Base-by-base conservation (phyloP, 2,888 invertebrate genomes). In the Ochropacha duplaris region DNA sequence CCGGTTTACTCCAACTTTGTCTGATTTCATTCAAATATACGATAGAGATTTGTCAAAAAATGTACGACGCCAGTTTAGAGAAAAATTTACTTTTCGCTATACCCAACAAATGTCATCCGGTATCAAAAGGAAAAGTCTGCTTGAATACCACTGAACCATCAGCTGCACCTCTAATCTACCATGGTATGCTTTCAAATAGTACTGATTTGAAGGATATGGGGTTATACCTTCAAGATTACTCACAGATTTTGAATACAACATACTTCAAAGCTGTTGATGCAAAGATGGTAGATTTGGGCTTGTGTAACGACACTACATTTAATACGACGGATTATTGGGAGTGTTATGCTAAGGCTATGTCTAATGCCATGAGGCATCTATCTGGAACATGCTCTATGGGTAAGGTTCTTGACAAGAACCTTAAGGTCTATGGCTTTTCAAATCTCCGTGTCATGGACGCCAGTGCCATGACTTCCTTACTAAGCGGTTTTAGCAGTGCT, bases 301-400 rank as follows among this genome's bases (percentile, higher is more conserved):
- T 76, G 0, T 80, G 81, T 51, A 50, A 54, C 0, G 54, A 56
- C 0, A 57, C 61, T 26, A 49, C 51, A 8, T 28, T 51, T 3
- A 49, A 36, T 6, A 62, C 60, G 12, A 24, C 24, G 4, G 68
- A 68, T 0, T 81, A 65, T 36, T 79, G 72, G 70, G 59, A 61
- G 8, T 81, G 80, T 16, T 79, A 77, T 49, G 66, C 62, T 2
- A n/a, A 66, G 1, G 62, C 64, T 1, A 66, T 74, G 69, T 95
- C 78, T 0, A 91, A 94, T 36, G 95, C 96, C 0, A 94, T 95
- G 57, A 96, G 95, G 75, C 96, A 96, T 80, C 95, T 94, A 0
- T 88, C 93, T 0, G 94, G 96, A 0, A 96, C 96, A 0, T 94
- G 94, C 55, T 95, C 96, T 74, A 96, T 97, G 96, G 96, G 96